Conservation (phyloP, 2,113 vertebrate species). For the Cololabis saira region DNA sequence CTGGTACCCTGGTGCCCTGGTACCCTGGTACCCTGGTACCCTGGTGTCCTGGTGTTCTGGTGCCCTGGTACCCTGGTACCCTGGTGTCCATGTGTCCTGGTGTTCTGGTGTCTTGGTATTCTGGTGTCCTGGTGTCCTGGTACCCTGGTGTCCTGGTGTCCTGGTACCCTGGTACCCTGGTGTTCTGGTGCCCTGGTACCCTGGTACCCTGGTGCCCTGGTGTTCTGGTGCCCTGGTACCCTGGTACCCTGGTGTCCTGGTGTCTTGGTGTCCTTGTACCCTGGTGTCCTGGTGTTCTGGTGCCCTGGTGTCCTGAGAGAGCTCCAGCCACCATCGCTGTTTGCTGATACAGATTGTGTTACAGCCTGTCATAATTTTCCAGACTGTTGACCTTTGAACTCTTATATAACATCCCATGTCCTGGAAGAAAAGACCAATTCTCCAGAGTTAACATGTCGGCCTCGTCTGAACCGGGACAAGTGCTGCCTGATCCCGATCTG, state of each 20-base stretch:
- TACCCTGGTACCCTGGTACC: too few relatives aligned
- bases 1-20: too few relatives aligned
- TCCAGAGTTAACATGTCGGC: background rate
- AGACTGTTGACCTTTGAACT: constrained; percentile 20
- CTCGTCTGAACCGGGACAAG: background rate
- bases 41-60: background rate
- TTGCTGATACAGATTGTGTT: background rate
- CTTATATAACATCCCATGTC: constrained; percentile 41
- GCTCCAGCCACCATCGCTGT: background rate
- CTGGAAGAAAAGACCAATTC: constrained; percentile 6
- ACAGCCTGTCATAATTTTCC: constrained; percentile 30
- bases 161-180: too few relatives aligned
- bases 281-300: background rate
- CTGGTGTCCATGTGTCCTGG: background rate
- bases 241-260: background rate
- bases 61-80: too few relatives aligned
- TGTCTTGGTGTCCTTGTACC: background rate
- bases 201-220: too few relatives aligned
- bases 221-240: background rate
- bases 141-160: background rate
- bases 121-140: background rate
- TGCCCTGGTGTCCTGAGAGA: background rate
- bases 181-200: too few relatives aligned
- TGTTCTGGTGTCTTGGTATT: too few relatives aligned
- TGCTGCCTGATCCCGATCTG: constrained; percentile 1